A percentile compares a stretch with the other conserved stretches of the same genome.
Conservation (phyloP, 2,888 invertebrate species). For the Philereme vetulata region DNA sequence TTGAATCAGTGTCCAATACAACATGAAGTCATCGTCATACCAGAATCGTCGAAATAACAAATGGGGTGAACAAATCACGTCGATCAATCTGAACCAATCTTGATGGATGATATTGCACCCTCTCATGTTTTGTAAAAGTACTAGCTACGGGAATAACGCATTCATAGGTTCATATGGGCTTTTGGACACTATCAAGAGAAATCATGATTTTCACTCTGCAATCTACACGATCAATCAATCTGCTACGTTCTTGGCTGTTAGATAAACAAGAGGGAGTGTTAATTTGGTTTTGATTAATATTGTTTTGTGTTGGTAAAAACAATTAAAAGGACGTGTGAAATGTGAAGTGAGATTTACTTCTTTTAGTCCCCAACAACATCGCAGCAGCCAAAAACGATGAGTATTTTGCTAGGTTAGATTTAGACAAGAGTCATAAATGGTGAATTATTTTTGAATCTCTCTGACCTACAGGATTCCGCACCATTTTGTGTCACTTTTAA, state of each 20-base stretch:
- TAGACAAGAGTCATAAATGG: no score
- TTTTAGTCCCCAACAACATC: no score
- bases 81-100: slow-evolving; percentile 22
- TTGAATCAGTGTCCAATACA: slow-evolving; percentile 6
- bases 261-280: no score
- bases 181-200: not conserved
- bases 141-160: slow-evolving; percentile 20
- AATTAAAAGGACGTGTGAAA: no score
- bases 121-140: slow-evolving; percentile 12
- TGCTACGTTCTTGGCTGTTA: not conserved
- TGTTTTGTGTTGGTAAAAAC: no score
- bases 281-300: no score
- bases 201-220: not conserved
- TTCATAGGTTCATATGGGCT: not conserved
- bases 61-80: slow-evolving; percentile 21
- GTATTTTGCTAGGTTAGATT: no score
- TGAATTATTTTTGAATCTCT: no score
- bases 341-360: no score
- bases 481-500: no score
- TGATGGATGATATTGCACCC: slow-evolving; percentile 28
- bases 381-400: no score
- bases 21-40: slow-evolving; percentile 11
- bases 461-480: no score
- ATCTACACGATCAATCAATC: not conserved
- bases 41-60: slow-evolving; percentile 17